Evolutionary conservation across 2,113 vertebrate species (phyloP).

Genomic region (Tragelaphus strepsiceros): DNA sequence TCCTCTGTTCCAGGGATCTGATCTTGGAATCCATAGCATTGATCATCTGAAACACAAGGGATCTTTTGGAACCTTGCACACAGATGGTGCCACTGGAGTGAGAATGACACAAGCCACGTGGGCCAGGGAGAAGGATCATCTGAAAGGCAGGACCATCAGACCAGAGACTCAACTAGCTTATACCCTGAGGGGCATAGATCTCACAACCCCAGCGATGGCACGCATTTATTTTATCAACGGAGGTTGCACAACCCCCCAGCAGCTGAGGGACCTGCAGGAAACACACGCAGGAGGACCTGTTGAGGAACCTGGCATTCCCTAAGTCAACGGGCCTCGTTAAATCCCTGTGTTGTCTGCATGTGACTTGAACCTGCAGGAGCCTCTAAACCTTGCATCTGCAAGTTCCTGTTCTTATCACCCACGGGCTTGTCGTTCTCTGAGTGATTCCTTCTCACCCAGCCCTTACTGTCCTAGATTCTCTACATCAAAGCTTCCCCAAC

Average conservation of each 20-base stretch:
- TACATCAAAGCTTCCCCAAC: background rate
- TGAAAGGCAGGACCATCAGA: background rate
- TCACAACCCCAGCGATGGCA: background rate
- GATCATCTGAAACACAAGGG: conserved; percentile 89
- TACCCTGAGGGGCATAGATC: background rate
- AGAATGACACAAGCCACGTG: fast-evolving
- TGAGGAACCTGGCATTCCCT: background rate
- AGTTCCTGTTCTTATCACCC: background rate
- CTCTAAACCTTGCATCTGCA: background rate
- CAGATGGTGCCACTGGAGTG: fast-evolving
- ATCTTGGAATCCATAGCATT: conserved; percentile 99
- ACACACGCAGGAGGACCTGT: background rate
- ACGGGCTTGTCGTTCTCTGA: background rate
- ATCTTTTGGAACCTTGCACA: background rate
- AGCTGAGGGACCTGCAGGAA: background rate
- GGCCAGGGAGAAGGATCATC: background rate
- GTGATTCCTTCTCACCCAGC: background rate
- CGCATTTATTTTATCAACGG: background rate
- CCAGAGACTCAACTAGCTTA: background rate
- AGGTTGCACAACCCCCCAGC: background rate
- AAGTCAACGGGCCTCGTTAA: background rate
- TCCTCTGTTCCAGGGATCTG: conserved; percentile 96
- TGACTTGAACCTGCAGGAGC: background rate
- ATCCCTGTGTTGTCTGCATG: fast-evolving
- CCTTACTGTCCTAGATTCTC: background rate